Base-by-base conservation (phyloP, 2,888 invertebrate genomes). In the Sceliomorpha sp. region DNA sequence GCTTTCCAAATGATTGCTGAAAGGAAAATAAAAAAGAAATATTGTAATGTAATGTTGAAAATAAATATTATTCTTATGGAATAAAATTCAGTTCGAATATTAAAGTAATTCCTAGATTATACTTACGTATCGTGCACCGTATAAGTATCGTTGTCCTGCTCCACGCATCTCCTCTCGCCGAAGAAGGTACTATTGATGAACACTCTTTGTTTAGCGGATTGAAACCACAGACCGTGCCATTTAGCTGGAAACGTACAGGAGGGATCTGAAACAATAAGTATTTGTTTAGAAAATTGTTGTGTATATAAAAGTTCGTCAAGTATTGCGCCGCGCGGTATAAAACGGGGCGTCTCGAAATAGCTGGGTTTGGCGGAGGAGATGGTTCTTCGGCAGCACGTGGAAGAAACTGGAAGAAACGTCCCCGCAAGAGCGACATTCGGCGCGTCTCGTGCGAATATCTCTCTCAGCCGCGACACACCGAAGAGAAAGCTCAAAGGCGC, bases 171-270 rank as follows among this genome's bases (percentile, higher is more conserved):
- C 70, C 90, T 89, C 83, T 93, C 93, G 45, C 89, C 89, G 53
- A 93, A 89, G 42, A 90, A 89, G 2, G 90, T 91, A 9, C 82
- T 69, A 69, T 88, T 89, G 32, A 88, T 77, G 12, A 71, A 76
- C 56, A 89, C 83, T 17, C 78, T 71, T 1, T 89, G 90, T 66
- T 90, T 90, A 1, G 94, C 94, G 1, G 93, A 92, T 85, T 93
- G 94, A 89, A 94, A 94, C 94, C 94, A 94, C 78, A 90, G 89
- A 24, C 94, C 94, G 1, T 91, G 89, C 94, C 94, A 94, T 59
- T 89, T 89, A 51, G 89, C 89, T 27, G 94, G 93, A 85, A 94
- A 94, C 63, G 91, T 91, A 88, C 94, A 94, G 6, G 17, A 2
- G 63, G 91, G 91, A 70, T 92, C 93, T 89, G 91, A 84, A 91